phyloP scores from a whole-genome alignment of 2,113 vertebrate genomes.

The Eclectus roratus region DNA sequence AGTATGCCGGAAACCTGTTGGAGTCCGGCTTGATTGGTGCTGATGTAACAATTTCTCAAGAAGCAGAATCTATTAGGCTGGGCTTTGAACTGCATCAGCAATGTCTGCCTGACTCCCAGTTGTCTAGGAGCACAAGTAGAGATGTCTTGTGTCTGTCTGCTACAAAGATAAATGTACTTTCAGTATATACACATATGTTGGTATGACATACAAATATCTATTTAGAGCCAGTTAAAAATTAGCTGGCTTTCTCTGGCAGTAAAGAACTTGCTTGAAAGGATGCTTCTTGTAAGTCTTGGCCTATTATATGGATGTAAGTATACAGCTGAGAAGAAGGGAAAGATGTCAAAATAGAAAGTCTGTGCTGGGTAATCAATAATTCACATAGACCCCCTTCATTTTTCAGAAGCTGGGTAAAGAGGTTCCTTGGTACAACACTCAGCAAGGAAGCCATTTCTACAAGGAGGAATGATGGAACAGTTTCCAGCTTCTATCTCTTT shows the following conservation, averaged over 20 bases:
- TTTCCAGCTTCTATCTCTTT: neutral
- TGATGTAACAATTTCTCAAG: neutral
- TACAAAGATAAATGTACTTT: neutral
- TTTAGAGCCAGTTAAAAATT: neutral
- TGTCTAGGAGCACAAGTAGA: neutral
- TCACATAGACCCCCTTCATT: rapidly evolving
- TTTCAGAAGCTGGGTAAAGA: neutral
- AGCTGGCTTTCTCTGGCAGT: neutral
- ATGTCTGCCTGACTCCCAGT: neutral
- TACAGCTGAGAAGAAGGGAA: neutral
- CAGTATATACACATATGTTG: rapidly evolving
- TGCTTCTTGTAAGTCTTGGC: neutral
- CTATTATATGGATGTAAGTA: neutral
- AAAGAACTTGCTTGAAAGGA: neutral
- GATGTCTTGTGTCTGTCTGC: neutral
- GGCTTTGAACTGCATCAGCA: neutral
- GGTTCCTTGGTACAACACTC: rapidly evolving
- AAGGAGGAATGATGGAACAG: neutral
- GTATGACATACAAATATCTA: rapidly evolving
- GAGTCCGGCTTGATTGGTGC: neutral
- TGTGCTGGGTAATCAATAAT: rapidly evolving
- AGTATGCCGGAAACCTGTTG: neutral
- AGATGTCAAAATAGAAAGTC: neutral
- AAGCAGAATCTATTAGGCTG: neutral
- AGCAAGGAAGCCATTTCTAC: neutral